These are phyloP conservation scores for Lycophotia porphyrea DNA, from an alignment of 2,888 invertebrate genomes.

Conservation along the genomic window DNA sequence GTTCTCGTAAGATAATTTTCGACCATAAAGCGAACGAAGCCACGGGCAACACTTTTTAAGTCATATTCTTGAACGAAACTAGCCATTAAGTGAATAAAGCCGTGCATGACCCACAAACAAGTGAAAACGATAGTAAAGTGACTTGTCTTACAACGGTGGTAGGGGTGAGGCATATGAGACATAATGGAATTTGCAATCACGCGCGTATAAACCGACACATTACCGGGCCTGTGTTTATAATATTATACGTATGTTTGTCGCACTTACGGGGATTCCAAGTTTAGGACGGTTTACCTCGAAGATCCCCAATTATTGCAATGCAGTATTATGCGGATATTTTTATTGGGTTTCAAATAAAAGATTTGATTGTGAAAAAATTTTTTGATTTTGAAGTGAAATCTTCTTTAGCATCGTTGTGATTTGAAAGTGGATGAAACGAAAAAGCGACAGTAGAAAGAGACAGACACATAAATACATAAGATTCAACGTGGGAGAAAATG, in stretches of 20 bases:
- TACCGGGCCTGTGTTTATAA: slow-evolving; percentile 38
- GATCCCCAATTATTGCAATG: slow-evolving; percentile 1
- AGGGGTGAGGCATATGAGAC: slow-evolving; percentile 28
- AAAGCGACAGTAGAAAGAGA: too few species aligned
- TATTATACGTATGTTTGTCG: slow-evolving; percentile 35
- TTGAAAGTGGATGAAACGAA: too few species aligned
- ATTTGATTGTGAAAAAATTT: not conserved
- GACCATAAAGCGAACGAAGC: not conserved
- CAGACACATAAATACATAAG: too few species aligned
- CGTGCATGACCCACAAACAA: not conserved
- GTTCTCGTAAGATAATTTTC: not conserved
- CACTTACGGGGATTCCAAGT: slow-evolving; percentile 8
- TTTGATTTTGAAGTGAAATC: too few species aligned
- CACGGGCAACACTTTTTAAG: not conserved
- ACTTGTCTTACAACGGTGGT: slow-evolving; percentile 24
- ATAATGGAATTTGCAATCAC: slow-evolving; percentile 67
- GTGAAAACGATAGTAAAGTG: slow-evolving; percentile 11
- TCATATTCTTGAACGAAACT: not conserved
- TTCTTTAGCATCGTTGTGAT: too few species aligned
- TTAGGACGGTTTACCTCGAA: slow-evolving; percentile 4
- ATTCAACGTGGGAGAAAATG: too few species aligned
- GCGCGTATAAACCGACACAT: slow-evolving; percentile 53
- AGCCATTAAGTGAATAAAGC: too few species aligned
- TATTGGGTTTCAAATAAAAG: not conserved
- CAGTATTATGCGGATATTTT: slow-evolving; percentile 1